phyloP scores from a whole-genome alignment of 2,888 invertebrate genomes.

The Gari tellinella region DNA sequence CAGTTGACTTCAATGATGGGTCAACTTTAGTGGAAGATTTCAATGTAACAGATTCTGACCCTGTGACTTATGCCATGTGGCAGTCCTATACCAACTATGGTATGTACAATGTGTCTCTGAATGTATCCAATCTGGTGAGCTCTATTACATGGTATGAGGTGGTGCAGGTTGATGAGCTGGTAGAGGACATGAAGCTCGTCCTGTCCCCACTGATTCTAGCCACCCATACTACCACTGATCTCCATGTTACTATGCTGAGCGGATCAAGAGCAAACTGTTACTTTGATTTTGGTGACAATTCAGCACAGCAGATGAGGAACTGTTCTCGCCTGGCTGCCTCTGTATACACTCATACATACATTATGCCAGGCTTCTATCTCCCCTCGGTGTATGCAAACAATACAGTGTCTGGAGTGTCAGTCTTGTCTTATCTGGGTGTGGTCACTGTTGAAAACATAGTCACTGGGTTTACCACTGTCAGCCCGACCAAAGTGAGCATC shows the following conservation, averaged over 20 bases:
- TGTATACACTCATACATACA: constrained; percentile 26
- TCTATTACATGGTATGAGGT: constrained; percentile 34
- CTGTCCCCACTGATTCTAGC: constrained; percentile 32
- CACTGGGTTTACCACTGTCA: constrained; percentile 22
- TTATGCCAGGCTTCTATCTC: constrained; percentile 38
- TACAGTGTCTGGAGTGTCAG: constrained; percentile 16
- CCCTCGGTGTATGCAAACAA: constrained; percentile 37
- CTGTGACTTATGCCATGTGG: constrained; percentile 30
- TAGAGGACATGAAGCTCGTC: constrained; percentile 29
- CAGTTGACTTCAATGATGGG: constrained; percentile 44
- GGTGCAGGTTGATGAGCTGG: constrained; percentile 45
- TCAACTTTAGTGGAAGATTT: constrained; percentile 23
- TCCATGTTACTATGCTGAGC: constrained; percentile 45
- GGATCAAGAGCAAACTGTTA: constrained; percentile 45
- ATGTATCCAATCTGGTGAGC: constrained; percentile 54
- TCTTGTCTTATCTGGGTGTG: constrained; percentile 26
- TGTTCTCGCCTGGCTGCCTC: constrained; percentile 24
- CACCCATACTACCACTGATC: constrained; percentile 17
- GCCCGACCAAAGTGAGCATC: constrained; percentile 16
- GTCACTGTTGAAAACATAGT: constrained; percentile 54
- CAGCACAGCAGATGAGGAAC: constrained; percentile 1
- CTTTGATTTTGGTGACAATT: constrained; percentile 39
- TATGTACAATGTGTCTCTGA: constrained; percentile 46
- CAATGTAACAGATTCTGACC: constrained; percentile 33
- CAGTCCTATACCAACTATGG: constrained; percentile 35